Evolutionary conservation across 2,113 vertebrate genomes (phyloP), one percentile per base, ranked within the genome.

Genomic region (Daphoenositta chrysoptera): DNA sequence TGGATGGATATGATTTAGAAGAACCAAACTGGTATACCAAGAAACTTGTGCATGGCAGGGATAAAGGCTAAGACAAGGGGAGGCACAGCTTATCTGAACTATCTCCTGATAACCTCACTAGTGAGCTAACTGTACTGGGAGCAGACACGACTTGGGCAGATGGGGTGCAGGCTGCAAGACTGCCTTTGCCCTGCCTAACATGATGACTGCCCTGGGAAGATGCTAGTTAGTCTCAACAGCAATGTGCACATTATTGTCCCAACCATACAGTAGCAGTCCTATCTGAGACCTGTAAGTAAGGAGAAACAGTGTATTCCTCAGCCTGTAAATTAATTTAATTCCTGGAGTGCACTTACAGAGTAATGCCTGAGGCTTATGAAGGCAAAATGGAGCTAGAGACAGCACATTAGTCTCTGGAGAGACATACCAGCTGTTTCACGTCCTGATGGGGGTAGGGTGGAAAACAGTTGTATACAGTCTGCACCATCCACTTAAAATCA

Each of bases 241-340:
- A 69, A 48, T 0, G 40, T n/a, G 47, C 21, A 8, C 15, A 10
- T 88, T 60, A 72, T 50, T 51, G 21, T 89, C 60, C 75, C 83
- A 91, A 50, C 37, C 40, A 11, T 21, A 78, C 68, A 90, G 88
- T 19, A 91, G 93, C 93, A 93, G 90, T 82, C 90, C 92, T 89
- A 47, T 68, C 75, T 83, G 35, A 85, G 83, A 88, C 79, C 33
- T 84, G 69, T 96, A 97, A 93, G 70, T 80, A 90, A 94, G 94
- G 60, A 96, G 65, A 72, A 94, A 85, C 7, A 86, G 72, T 2
- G 0, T 94, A 83, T 79, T 94, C 89, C 83, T 94, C 89, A 80
- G 81, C 83, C 91, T 97, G 90, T 93, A 96, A 96, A 95, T 95
- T 92, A 94, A 97, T 92, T 95, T 90, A 84, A 88, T 94, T 95